Evolutionary conservation across 2,113 vertebrate species (phyloP).

Genomic region (Ailuropoda melanoleuca): DNA sequence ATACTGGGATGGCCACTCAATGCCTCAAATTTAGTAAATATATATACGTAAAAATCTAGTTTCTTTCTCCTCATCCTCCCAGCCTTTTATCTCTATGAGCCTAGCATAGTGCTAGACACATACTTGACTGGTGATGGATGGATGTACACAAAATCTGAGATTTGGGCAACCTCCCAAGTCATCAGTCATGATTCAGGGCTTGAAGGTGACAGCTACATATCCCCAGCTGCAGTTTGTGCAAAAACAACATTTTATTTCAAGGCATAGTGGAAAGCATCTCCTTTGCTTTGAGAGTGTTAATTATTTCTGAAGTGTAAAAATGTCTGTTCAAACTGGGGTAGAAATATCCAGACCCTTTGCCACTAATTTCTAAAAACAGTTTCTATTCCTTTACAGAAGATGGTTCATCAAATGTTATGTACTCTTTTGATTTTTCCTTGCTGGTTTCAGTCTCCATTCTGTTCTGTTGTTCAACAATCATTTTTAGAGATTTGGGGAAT

Average conservation of each 20-base stretch:
- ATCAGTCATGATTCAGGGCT: constrained; percentile 61
- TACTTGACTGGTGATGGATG: constrained; percentile 57
- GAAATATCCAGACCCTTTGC: constrained; percentile 47
- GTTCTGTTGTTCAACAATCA: constrained; percentile 63
- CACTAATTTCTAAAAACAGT: constrained; percentile 51
- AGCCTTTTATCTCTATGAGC: not conserved
- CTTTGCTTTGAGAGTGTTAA: constrained; percentile 55
- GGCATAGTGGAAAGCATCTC: constrained; percentile 45
- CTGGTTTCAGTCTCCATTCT: constrained; percentile 56
- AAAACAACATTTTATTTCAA: constrained; percentile 66
- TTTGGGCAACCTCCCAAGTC: constrained; percentile 31
- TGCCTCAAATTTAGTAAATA: not conserved
- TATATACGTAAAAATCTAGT: not conserved
- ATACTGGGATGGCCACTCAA: not conserved
- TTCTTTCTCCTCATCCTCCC: not conserved
- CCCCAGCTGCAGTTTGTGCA: not conserved
- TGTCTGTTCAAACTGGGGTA: constrained; percentile 33
- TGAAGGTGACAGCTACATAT: constrained; percentile 62
- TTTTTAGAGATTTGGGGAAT: constrained; percentile 71
- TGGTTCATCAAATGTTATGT: constrained; percentile 64
- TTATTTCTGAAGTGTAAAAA: constrained; percentile 64
- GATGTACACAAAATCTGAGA: constrained; percentile 53
- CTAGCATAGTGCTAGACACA: not conserved
- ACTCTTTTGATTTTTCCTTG: constrained; percentile 72
- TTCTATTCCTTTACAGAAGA: constrained; percentile 39